A percentile compares a stretch with the other conserved stretches of the same genome.
Conservation (phyloP, 2,888 invertebrate genomes). For the Drosophila nr. perissopoda region DNA sequence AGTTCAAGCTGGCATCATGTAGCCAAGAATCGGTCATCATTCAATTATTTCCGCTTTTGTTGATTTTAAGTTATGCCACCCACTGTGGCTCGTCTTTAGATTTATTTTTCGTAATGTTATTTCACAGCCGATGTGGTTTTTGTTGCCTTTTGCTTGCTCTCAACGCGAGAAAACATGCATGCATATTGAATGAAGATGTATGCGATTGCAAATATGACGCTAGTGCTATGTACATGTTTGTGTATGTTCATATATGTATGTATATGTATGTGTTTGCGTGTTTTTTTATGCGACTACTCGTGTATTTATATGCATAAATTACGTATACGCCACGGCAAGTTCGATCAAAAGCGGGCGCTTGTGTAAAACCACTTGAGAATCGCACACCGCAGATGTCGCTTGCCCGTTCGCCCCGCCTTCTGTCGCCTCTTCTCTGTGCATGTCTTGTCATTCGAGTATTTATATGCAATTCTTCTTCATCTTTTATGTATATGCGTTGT, state of each 20-base stretch:
- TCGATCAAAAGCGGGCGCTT: constrained; percentile 65
- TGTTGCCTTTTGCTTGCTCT: constrained; percentile 36
- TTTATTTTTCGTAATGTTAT: constrained; percentile 66
- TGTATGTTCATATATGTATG: constrained; percentile 9
- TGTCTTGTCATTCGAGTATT: constrained; percentile 51
- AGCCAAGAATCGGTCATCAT: constrained; percentile 7
- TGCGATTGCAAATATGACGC: constrained; percentile 44
- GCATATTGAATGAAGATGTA: constrained; percentile 67
- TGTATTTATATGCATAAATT: constrained; percentile 68
- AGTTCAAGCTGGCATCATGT: neutral
- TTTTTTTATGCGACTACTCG: constrained; percentile 23
- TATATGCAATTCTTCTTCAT: constrained; percentile 79
- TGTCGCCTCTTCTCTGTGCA: constrained; percentile 4
- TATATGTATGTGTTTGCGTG: constrained; percentile 16
- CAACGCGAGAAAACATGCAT: constrained; percentile 45
- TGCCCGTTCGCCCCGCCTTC: constrained; percentile 2
- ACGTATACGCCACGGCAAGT: constrained; percentile 68
- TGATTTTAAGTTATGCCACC: constrained; percentile 25
- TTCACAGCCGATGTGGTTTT: constrained; percentile 48
- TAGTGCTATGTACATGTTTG: constrained; percentile 1
- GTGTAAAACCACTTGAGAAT: constrained; percentile 66
- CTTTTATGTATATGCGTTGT: constrained; percentile 76
- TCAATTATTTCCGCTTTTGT: constrained; percentile 13
- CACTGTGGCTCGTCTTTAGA: constrained; percentile 31
- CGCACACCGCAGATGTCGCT: constrained; percentile 30